These are phyloP conservation scores for Mesochorus sp. DNA, from an alignment of 2,888 invertebrate genomes.

Conservation along the genomic window DNA sequence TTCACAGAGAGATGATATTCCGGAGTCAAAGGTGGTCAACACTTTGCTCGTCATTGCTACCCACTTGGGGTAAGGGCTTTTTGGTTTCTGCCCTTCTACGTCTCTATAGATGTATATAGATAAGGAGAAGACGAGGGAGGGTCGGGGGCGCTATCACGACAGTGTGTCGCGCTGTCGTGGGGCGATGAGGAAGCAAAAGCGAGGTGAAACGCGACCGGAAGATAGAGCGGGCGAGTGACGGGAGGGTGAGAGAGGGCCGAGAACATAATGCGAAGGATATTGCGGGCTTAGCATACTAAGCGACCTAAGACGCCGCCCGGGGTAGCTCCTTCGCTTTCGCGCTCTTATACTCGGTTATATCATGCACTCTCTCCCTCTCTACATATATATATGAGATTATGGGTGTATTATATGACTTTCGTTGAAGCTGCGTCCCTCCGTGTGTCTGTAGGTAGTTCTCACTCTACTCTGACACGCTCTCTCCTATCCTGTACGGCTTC, in stretches of 20 bases:
- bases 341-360: conserved; percentile 33
- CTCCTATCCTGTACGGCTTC: background rate
- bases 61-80: background rate
- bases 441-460: background rate
- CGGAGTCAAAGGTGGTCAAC: no score
- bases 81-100: background rate
- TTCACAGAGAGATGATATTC: no score
- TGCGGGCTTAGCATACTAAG: conserved; percentile 59
- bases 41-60: no score
- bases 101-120: background rate
- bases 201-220: conserved; percentile 23
- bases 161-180: no score
- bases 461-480: background rate
- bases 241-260: conserved; percentile 33
- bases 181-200: conserved; percentile 16
- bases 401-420: background rate
- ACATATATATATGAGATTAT: background rate
- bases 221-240: conserved; percentile 41
- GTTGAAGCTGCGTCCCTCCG: background rate
- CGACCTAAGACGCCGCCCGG: conserved; percentile 30
- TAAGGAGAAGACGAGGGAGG: no score
- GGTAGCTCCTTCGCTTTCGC: conserved; percentile 28
- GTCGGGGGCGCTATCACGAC: background rate
- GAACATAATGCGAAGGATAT: conserved; percentile 55
- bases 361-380: background rate